Conservation (phyloP, 23 tunicate species). For the Halocynthia aurantium region DNA sequence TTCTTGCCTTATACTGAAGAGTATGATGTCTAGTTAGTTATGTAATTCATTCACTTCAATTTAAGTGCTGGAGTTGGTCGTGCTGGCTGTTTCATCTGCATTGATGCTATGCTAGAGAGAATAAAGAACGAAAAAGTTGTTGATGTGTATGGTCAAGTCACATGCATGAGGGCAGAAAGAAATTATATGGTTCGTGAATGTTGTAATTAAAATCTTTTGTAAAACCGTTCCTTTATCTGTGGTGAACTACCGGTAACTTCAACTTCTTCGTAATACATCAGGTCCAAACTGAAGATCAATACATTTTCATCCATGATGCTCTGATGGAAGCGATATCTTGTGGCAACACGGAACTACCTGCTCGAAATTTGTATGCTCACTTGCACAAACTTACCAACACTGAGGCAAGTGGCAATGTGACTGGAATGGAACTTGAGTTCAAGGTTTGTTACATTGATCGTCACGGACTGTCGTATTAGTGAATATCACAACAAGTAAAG, state of each 20-base stretch:
- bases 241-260: not conserved
- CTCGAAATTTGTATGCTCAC: constrained; percentile 66
- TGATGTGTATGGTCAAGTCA: constrained; percentile 93
- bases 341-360: constrained; percentile 91
- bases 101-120: constrained; percentile 79
- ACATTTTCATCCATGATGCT: constrained; percentile 94
- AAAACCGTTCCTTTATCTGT: not conserved
- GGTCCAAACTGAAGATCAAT: constrained; percentile 99
- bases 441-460: constrained; percentile 38
- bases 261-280: constrained; percentile 2
- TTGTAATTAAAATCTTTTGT: not conserved
- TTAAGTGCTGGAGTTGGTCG: constrained; percentile 92
- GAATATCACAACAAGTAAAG: not conserved
- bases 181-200: constrained; percentile 74
- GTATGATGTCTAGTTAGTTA: not conserved
- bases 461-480: not conserved
- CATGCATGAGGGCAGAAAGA: constrained; percentile 96
- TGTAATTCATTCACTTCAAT: not conserved
- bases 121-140: constrained; percentile 71
- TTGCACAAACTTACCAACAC: constrained; percentile 74
- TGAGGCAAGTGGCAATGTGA: constrained; percentile 35
- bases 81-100: constrained; percentile 93
- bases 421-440: constrained; percentile 88
- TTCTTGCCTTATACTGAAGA: not conserved
- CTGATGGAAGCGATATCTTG: constrained; percentile 88